Evolutionary conservation across 2,888 invertebrate species (phyloP), one percentile per base, ranked within the genome.

Genomic region (Apodemia mormo): DNA sequence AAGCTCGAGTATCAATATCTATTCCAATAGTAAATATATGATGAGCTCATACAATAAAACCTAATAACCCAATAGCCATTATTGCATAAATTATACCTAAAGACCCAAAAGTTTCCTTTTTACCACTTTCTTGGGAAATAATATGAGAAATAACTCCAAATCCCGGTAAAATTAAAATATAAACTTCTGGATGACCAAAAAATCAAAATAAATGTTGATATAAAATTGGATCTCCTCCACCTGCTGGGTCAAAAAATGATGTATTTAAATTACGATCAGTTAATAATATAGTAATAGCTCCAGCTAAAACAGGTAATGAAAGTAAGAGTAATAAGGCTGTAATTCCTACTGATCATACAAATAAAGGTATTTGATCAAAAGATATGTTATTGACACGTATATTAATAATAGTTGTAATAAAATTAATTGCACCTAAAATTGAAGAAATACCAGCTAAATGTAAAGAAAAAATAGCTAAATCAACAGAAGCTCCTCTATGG

Each of bases 151-250:
- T 95, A 94, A 97, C 94, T 0, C 97, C 96, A 94, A 97, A 97
- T 87, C 96, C 96, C 0, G 96, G 96, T 79, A 97, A 82, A 95
- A 97, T 97, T 93, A 97, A 89, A 96, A 97, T 96, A 90, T 97
- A 97, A 74, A 97, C 96, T 95, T 97, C 97, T 10, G 97, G 97
- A 70, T 97, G 97, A 0, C 97, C 97, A 94, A 97, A 97, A 92
- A 97, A 97, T 95, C 97, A 97, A 92, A 97, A 97, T 94, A 97
- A 90, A 86, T 97, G 96, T 95, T 97, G 96, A 69, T 96, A 97
- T 77, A 97, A 78, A 89, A 97, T 95, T 2, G 96, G 97, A 70
- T 97, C 97, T 69, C 97, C 97, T 43, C 97, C 97, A 73, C 96
- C 96, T 0, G 95, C 94, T 0, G 96, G 96, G 52, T 97, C 96